Base-by-base conservation (phyloP, 2,888 invertebrate species). In the Pandemis heparana region DNA sequence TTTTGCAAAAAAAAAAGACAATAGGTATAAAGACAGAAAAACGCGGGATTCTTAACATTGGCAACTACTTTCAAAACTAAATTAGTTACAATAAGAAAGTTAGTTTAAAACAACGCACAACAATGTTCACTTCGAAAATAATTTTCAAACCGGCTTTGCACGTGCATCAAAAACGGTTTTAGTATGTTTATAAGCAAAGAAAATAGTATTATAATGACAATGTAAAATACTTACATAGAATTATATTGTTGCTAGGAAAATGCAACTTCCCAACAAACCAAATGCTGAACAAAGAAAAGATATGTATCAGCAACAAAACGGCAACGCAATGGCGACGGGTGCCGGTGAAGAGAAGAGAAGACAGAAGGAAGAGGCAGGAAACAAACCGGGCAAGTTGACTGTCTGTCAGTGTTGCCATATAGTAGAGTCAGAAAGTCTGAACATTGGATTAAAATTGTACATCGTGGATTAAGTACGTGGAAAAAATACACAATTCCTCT, bases 251-350 rank as follows among this genome's bases (percentile, higher is more conserved):
- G 23, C 23, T 23, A 6, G 12, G 10, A 3, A 12, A 56, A 23
- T 23, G 56, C 32, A 12, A 53, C 23, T 63, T 41, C 4, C 23
- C 23, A 32, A 32, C 46, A 8, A 46, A 32, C 46, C 12, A 46
- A 68, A 51, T 9, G 12, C n/a, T 51, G 56, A 59, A 63, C 43
- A 63, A 63, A 51, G 51, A 43, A 62, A 38, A 16, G 12, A 18
- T 9, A 56, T 41, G 6, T 9, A 56, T 41, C 12, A n/a, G 5
- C 14, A n/a, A 51, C 65, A 32, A 32, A 32, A 32, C 4, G 8
- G 63, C 41, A 70, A 70, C 65, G 63, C 41, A 70, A 70, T 70
- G 74, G 70, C 73, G 59, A 64, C 70, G 60, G 70, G 60, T 65
- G 74, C 70, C 69, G 65, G 38, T 51, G 32, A 68, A 61, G 16